Conservation (phyloP, 2,888 invertebrate genomes). For the Slavum lentiscoides region DNA sequence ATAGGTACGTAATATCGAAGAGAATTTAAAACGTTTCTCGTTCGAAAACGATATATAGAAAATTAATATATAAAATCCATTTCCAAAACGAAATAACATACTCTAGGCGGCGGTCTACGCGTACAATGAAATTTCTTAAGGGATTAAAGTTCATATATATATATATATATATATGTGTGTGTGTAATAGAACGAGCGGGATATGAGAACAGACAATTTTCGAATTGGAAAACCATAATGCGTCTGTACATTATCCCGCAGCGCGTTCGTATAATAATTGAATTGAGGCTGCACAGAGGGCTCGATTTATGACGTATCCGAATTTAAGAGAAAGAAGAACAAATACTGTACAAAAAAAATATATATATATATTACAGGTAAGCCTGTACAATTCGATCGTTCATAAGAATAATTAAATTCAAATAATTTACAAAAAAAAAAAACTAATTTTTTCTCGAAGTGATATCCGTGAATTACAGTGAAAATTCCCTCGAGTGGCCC, state of each 20-base stretch:
- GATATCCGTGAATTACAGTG: no score
- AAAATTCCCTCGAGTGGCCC: no score
- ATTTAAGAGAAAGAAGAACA: neutral
- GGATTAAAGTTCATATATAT: constrained; percentile 17
- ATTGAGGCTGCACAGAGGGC: neutral
- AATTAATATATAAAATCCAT: constrained; percentile 19
- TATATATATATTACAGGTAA: no score
- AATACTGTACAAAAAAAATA: no score
- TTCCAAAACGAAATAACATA: constrained; percentile 1
- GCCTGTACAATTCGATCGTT: no score
- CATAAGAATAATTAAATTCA: neutral
- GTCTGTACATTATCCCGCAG: neutral
- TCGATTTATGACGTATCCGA: neutral
- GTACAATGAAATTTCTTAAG: neutral
- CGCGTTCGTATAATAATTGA: neutral
- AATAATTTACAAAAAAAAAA: no score
- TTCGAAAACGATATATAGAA: neutral
- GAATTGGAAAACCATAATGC: constrained; percentile 1
- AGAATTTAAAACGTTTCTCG: neutral
- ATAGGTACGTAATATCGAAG: neutral
- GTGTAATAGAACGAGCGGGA: neutral
- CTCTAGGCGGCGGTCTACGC: neutral
- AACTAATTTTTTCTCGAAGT: no score
- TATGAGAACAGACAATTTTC: neutral
- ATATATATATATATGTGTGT: neutral